Percentiles rank a stretch among this genome's conserved stretches.
These are phyloP conservation scores for Thyatira batis DNA, from an alignment of 2,888 invertebrate genomes.

Conservation along the genomic window DNA sequence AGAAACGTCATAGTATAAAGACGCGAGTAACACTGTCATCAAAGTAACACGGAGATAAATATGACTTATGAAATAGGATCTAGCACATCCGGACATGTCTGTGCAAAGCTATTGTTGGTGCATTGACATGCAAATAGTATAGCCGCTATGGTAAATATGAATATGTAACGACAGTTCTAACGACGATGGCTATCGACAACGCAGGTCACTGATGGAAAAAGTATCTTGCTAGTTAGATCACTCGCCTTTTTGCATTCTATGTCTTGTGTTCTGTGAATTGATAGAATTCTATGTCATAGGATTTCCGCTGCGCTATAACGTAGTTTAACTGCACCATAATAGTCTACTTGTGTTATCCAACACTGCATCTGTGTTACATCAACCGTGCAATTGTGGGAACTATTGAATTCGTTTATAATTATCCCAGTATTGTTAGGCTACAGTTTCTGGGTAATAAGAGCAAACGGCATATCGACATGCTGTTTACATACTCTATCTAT, in stretches of 20 bases:
- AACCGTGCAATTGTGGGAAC: constrained; percentile 60
- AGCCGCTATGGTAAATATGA: neutral
- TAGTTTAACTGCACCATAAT: neutral
- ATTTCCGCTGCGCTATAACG: constrained; percentile 46
- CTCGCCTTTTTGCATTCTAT: neutral
- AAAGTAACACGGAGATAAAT: neutral
- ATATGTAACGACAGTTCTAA: too few relatives aligned
- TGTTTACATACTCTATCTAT: neutral
- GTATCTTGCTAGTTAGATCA: neutral
- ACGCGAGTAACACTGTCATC: neutral
- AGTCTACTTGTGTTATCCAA: constrained; percentile 53
- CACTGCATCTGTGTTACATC: constrained; percentile 53
- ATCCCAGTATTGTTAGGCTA: constrained; percentile 41
- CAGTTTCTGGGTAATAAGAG: constrained; percentile 51
- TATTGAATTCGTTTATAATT: constrained; percentile 38
- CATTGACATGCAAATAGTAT: neutral
- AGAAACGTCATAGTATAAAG: too few relatives aligned
- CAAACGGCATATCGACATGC: constrained; percentile 7
- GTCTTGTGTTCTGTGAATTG: neutral
- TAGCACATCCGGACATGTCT: neutral
- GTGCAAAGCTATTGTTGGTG: neutral
- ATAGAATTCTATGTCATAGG: constrained; percentile 44
- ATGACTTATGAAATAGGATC: neutral
- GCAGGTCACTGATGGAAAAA: neutral
- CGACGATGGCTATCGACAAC: too few relatives aligned